phyloP scores from a whole-genome alignment of 2,888 invertebrate genomes.

The Stictocephala bisonia region DNA sequence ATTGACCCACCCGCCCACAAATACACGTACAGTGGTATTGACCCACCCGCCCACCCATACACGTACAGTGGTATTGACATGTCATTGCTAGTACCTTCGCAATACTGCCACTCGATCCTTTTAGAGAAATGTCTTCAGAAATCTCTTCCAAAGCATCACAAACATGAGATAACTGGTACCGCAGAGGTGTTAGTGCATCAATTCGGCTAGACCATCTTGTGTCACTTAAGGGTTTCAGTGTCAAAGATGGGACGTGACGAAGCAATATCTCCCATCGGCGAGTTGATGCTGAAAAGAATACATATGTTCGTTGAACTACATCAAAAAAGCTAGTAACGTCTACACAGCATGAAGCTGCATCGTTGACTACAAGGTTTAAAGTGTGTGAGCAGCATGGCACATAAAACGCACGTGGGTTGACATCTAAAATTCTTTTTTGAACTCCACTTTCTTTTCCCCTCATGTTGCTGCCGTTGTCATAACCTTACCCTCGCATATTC shows the following conservation, averaged over 20 bases:
- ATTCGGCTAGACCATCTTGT: slow-evolving; percentile 10
- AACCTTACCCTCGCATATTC: too few relatives aligned
- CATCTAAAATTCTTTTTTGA: slow-evolving; percentile 15
- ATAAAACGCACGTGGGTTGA: slow-evolving; percentile 30
- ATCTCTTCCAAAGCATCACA: too few relatives aligned
- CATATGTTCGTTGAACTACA: too few relatives aligned
- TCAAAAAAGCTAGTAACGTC: slow-evolving; percentile 2
- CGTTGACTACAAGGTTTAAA: slow-evolving; percentile 15
- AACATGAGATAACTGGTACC: neutral
- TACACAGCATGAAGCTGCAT: neutral
- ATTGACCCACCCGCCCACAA: too few relatives aligned
- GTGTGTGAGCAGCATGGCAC: slow-evolving; percentile 20
- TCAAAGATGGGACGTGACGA: neutral
- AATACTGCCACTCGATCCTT: neutral
- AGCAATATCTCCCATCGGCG: neutral
- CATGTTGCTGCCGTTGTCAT: too few relatives aligned
- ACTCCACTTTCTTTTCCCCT: slow-evolving; percentile 28
- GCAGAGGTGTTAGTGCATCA: neutral
- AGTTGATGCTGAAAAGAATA: slow-evolving; percentile 15
- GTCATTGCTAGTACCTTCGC: neutral
- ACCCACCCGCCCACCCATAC: too few relatives aligned
- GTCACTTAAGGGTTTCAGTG: slow-evolving; percentile 15
- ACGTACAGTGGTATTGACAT: too few relatives aligned
- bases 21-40: too few relatives aligned
- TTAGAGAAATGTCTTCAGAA: neutral